Percentiles rank a stretch among this genome's conserved stretches.
phyloP scores from a whole-genome alignment of 2,888 invertebrate genomes.

The Ypsolopha sequella region DNA sequence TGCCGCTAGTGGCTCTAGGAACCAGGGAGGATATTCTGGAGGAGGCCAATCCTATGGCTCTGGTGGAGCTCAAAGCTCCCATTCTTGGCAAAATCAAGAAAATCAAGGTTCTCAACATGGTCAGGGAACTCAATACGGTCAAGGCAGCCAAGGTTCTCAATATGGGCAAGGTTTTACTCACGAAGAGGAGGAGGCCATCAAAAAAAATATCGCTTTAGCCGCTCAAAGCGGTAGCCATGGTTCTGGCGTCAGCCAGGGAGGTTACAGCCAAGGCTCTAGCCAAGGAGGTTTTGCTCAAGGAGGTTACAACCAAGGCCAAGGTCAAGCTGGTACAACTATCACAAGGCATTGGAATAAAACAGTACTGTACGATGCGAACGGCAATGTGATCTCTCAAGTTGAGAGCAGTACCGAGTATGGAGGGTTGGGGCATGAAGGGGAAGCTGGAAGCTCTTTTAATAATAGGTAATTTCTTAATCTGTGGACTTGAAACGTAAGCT shows the following conservation, averaged over 20 bases:
- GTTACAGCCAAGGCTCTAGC: conserved; percentile 15
- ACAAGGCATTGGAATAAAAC: conserved; percentile 42
- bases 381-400: conserved; percentile 53
- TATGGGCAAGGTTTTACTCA: conserved; percentile 28
- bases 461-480: conserved; percentile 31
- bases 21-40: background rate
- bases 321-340: conserved; percentile 14
- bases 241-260: conserved; percentile 16
- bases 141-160: background rate
- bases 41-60: background rate
- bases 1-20: background rate
- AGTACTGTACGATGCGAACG: conserved; percentile 45
- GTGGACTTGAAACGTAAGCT: background rate
- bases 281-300: conserved; percentile 13
- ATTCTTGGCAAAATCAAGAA: background rate
- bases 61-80: background rate
- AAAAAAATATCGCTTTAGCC: conserved; percentile 28
- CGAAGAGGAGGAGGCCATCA: conserved; percentile 41
- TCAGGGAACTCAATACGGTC: background rate
- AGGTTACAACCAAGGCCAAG: conserved; percentile 14
- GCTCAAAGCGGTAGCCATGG: conserved; percentile 7
- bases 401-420: conserved; percentile 67
- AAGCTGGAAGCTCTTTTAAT: conserved; percentile 52
- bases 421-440: conserved; percentile 52
- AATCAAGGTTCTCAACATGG: background rate